phyloP scores from a whole-genome alignment of 2,797 vertebrate species.

The Lithobates sylvaticus region DNA sequence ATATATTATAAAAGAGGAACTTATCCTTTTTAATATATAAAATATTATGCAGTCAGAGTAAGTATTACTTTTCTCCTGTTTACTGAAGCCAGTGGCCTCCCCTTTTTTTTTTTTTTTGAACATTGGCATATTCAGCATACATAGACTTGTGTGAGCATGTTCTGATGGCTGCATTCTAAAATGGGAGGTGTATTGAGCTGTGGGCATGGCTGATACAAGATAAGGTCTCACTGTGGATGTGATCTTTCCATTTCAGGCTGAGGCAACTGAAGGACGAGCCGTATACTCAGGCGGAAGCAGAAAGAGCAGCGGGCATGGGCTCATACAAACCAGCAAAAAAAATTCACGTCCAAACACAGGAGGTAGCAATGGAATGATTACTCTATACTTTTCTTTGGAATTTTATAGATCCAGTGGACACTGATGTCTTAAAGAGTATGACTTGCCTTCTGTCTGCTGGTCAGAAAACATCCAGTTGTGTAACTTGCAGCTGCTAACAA shows the following conservation, averaged over 20 bases:
- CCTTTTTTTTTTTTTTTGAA: background rate
- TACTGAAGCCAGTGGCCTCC: background rate
- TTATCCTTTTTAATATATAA: too few relatives aligned
- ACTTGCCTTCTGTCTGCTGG: background rate
- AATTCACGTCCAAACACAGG: constrained; percentile 88
- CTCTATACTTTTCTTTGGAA: background rate
- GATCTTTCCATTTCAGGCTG: constrained; percentile 76
- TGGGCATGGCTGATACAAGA: background rate
- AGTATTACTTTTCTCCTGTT: background rate
- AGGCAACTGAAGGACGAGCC: constrained; percentile 89
- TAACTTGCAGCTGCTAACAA: too few relatives aligned
- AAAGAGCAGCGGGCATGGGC: constrained; percentile 95
- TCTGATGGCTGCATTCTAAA: background rate
- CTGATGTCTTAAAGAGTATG: background rate
- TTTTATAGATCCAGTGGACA: background rate
- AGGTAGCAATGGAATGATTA: constrained; percentile 80
- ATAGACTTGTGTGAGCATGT: background rate
- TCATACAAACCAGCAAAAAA: constrained; percentile 86
- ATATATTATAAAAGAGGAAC: too few relatives aligned
- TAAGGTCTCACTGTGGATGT: background rate
- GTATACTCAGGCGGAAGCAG: constrained; percentile 93
- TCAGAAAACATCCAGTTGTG: background rate
- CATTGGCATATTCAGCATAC: background rate
- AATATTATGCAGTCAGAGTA: background rate
- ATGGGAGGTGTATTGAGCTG: background rate